These are phyloP conservation scores for Spongia lamella DNA, from an alignment of 37 sponge, comb jelly and placozoan species.

Conservation along the genomic window DNA sequence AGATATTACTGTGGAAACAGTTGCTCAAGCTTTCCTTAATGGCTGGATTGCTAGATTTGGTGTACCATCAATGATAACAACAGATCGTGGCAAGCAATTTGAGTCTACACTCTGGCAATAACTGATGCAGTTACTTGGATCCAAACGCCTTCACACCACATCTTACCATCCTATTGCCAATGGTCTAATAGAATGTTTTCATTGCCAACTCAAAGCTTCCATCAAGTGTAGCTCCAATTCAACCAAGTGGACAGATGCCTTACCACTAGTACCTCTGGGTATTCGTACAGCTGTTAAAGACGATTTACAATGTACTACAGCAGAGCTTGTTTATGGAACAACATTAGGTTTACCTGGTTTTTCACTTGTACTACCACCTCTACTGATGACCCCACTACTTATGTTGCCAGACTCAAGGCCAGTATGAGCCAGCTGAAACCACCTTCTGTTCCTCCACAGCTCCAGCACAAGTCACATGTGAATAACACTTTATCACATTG, in stretches of 20 bases:
- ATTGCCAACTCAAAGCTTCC: conserved; percentile 25
- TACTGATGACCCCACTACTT: not conserved
- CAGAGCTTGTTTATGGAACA: conserved; percentile 39
- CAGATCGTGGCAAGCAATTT: conserved; percentile 29
- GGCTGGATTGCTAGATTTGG: conserved; percentile 35
- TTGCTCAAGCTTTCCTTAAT: conserved; percentile 32
- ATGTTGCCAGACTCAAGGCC: not conserved
- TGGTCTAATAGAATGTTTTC: conserved; percentile 31
- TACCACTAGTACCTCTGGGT: conserved; percentile 22
- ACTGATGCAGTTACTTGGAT: conserved; percentile 27
- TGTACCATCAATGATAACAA: conserved; percentile 20
- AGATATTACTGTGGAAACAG: conserved; percentile 29
- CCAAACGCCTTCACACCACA: conserved; percentile 22
- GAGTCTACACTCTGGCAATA: conserved; percentile 18
- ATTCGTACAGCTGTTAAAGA: conserved; percentile 16
- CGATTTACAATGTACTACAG: conserved; percentile 32
- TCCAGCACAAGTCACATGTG: too few relatives aligned
- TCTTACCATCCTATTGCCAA: conserved; percentile 38
- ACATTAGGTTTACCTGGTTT: conserved; percentile 33
- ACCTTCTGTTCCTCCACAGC: too few relatives aligned
- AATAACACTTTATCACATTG: too few relatives aligned
- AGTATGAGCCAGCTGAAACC: too few relatives aligned
- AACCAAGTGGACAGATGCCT: conserved; percentile 4
- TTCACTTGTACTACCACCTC: not conserved
- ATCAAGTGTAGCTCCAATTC: conserved; percentile 4